Evolutionary conservation across 2,113 vertebrate species (phyloP).

Genomic region (Parus major): DNA sequence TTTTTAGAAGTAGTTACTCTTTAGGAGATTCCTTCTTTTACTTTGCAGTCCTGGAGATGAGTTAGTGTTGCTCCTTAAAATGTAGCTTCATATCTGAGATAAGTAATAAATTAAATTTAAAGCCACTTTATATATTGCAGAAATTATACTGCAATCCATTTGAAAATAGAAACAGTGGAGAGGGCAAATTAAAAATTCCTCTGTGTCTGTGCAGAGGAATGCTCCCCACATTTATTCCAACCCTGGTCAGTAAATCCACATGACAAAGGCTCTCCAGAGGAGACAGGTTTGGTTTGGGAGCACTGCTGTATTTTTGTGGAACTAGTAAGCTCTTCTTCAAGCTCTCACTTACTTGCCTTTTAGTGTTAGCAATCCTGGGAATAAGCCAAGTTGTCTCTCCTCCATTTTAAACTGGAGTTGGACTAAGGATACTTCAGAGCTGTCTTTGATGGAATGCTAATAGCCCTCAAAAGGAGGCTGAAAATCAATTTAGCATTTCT

Average conservation of each 20-base stretch:
- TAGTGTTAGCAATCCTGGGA: not conserved
- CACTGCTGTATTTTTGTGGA: not conserved
- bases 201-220: not conserved
- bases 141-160: not conserved
- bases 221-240: not conserved
- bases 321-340: not conserved
- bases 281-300: not conserved
- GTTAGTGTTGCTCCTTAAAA: not conserved
- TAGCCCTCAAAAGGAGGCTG: not conserved
- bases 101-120: not conserved
- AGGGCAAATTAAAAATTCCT: not conserved
- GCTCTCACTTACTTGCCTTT: not conserved
- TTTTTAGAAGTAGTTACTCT: not conserved
- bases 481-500: not conserved
- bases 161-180: not conserved
- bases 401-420: not conserved
- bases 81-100: not conserved
- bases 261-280: not conserved
- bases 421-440: not conserved
- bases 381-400: not conserved
- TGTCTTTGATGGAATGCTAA: not conserved
- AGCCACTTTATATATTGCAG: not conserved
- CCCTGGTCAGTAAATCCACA: not conserved
- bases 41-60: not conserved
- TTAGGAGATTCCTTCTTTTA: not conserved